Conservation (phyloP, 2,888 invertebrate species). For the Drosophila anomelani region DNA sequence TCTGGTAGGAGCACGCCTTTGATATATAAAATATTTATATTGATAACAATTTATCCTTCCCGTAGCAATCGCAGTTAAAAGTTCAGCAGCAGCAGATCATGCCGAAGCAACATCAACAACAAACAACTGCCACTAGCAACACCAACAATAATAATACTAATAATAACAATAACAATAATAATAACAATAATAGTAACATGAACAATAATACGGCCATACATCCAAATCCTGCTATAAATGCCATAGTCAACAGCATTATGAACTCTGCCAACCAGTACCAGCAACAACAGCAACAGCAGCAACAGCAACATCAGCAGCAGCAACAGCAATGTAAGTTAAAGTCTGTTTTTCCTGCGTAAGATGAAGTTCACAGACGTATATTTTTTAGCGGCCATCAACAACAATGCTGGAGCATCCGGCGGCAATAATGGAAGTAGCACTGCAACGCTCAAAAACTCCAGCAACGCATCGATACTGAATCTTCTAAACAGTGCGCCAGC, state of each 20-base stretch:
- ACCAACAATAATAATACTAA: constrained; percentile 59
- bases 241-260: constrained; percentile 92
- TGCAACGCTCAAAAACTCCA: constrained; percentile 73
- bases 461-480: constrained; percentile 91
- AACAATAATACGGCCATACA: constrained; percentile 74
- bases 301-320: constrained; percentile 46
- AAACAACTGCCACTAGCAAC: constrained; percentile 57
- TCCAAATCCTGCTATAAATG: constrained; percentile 88
- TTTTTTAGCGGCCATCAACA: constrained; percentile 15
- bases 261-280: constrained; percentile 93
- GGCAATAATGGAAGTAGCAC: constrained; percentile 34
- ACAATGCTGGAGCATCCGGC: constrained; percentile 26
- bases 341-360: background rate
- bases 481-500: constrained; percentile 91
- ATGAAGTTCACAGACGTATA: background rate
- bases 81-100: constrained; percentile 82
- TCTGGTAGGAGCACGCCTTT: constrained; percentile 85
- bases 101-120: constrained; percentile 69
- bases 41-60: background rate
- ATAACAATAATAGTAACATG: constrained; percentile 55
- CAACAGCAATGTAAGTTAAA: constrained; percentile 46
- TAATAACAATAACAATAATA: constrained; percentile 75
- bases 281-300: constrained; percentile 85
- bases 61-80: constrained; percentile 89
- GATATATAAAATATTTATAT: no score